A percentile compares a stretch with the other conserved stretches of the same genome.
phyloP scores from a whole-genome alignment of 2,113 vertebrate species.

The Coregonus clupeaformis region DNA sequence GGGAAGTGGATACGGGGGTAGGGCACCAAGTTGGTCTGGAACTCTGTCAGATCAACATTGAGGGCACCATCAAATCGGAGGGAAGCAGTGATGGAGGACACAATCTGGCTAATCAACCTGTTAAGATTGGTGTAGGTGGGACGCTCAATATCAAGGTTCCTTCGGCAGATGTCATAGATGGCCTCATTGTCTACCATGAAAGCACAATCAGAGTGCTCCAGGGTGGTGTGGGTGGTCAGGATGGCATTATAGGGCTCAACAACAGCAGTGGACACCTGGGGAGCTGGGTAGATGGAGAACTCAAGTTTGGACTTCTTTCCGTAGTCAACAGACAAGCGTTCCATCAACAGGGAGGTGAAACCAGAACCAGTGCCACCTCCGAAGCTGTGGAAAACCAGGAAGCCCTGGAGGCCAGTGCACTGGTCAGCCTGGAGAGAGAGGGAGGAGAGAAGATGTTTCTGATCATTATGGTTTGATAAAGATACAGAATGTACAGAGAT shows the following conservation, averaged over 20 bases:
- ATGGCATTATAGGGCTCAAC: slow-evolving; percentile 85
- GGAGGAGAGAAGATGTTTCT: neutral
- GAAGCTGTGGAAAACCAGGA: slow-evolving; percentile 51
- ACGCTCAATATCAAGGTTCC: slow-evolving; percentile 76
- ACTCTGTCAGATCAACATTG: slow-evolving; percentile 81
- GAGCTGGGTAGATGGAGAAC: slow-evolving; percentile 73
- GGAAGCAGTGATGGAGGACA: slow-evolving; percentile 63
- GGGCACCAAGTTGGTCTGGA: slow-evolving; percentile 72
- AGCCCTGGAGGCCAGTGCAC: slow-evolving; percentile 80
- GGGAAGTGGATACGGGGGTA: slow-evolving; percentile 58
- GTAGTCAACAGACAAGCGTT: slow-evolving; percentile 78
- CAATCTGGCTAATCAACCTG: no score
- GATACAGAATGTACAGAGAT: neutral
- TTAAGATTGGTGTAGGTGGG: slow-evolving; percentile 5
- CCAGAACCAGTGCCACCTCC: slow-evolving; percentile 27
- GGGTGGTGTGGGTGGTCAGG: slow-evolving; percentile 80
- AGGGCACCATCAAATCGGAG: slow-evolving; percentile 80
- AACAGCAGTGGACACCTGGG: slow-evolving; percentile 75
- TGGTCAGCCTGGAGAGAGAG: slow-evolving; percentile 71
- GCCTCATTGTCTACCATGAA: slow-evolving; percentile 81
- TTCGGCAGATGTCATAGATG: slow-evolving; percentile 76
- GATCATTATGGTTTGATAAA: neutral
- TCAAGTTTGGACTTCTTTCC: slow-evolving; percentile 81
- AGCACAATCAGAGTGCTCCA: slow-evolving; percentile 78
- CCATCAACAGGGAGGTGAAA: slow-evolving; percentile 81